phyloP scores from a whole-genome alignment of 2,888 invertebrate genomes.

The Lasioglossum pauxillum region DNA sequence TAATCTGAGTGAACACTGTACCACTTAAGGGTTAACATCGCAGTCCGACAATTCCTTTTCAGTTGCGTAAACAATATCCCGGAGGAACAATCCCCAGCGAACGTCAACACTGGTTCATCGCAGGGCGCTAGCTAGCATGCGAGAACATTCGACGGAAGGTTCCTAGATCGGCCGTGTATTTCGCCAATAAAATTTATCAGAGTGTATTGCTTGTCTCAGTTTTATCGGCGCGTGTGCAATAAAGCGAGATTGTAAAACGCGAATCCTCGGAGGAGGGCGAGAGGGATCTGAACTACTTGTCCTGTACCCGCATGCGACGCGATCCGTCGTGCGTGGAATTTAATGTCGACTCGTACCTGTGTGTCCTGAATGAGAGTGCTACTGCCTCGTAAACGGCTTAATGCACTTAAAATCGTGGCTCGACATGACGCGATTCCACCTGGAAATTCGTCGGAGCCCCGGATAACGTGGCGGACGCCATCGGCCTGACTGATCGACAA shows the following conservation, averaged over 20 bases:
- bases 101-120: neutral
- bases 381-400: slow-evolving; percentile 60
- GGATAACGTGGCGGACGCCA: slow-evolving; percentile 17
- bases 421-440: slow-evolving; percentile 57
- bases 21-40: too few relatives aligned
- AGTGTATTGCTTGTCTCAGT: slow-evolving; percentile 25
- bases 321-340: slow-evolving; percentile 71
- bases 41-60: neutral
- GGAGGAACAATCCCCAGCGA: too few relatives aligned
- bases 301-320: slow-evolving; percentile 66
- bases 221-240: slow-evolving; percentile 50
- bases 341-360: slow-evolving; percentile 57
- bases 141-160: neutral
- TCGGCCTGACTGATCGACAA: slow-evolving; percentile 43
- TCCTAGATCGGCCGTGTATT: slow-evolving; percentile 28
- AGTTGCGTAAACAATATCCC: neutral
- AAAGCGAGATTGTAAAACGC: slow-evolving; percentile 49
- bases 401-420: slow-evolving; percentile 58
- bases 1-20: too few relatives aligned
- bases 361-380: slow-evolving; percentile 51
- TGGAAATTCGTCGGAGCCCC: slow-evolving; percentile 52
- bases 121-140: neutral
- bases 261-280: slow-evolving; percentile 22
- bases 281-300: slow-evolving; percentile 52
- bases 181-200: slow-evolving; percentile 51